Evolutionary conservation across 2,113 vertebrate genomes (phyloP).

Genomic region (Ascaphus truei): DNA sequence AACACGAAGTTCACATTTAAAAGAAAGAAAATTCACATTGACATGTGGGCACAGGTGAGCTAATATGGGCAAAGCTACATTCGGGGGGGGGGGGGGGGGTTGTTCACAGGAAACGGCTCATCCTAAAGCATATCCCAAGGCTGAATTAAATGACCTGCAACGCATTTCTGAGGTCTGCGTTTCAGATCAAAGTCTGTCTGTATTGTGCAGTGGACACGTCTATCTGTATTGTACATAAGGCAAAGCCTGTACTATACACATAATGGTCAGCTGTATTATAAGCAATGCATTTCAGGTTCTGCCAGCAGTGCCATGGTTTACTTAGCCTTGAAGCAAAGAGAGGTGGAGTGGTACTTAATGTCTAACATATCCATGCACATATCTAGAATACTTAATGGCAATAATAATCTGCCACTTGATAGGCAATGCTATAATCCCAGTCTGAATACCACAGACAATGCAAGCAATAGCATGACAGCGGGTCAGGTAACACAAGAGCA

Average conservation of each 20-base stretch:
- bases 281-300: not conserved
- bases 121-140: not conserved
- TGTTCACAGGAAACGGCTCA: too few species aligned
- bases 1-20: too few species aligned
- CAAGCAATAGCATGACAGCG: not conserved
- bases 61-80: too few species aligned
- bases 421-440: not conserved
- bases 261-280: not conserved
- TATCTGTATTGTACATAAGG: too few species aligned
- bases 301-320: not conserved
- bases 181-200: too few species aligned
- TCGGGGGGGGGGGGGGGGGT: too few species aligned
- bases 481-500: not conserved
- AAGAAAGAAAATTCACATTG: too few species aligned
- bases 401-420: not conserved
- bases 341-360: not conserved
- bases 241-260: constrained; percentile 13
- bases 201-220: not conserved
- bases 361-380: not conserved
- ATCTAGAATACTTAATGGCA: not conserved
- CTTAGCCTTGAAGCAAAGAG: not conserved
- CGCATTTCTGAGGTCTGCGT: too few species aligned
- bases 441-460: not conserved
- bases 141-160: not conserved
- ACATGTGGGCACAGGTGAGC: too few species aligned